Percentiles rank a stretch among this genome's conserved stretches.
Conservation (phyloP, 2,113 vertebrate species). For the Podiceps cristatus region DNA sequence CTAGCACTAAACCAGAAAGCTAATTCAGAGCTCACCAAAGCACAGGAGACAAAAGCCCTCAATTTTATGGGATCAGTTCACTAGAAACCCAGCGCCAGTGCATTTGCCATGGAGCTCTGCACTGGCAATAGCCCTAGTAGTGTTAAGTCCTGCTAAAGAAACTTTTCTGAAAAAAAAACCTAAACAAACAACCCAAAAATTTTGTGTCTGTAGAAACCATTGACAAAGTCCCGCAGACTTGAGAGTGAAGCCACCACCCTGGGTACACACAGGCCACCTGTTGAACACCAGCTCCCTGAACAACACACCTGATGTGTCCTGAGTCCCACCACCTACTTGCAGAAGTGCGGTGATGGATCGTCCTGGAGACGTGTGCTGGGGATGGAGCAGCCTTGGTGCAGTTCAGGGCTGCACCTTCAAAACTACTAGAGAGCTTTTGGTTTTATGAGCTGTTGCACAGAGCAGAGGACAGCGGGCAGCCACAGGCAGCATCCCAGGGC, state of each 20-base stretch:
- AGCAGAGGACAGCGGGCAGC: neutral
- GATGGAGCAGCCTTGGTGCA: neutral
- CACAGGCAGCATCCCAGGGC: neutral
- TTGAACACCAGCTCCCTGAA: neutral
- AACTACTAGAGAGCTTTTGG: neutral
- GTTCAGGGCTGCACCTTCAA: neutral
- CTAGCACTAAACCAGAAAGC: neutral
- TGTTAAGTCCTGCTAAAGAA: neutral
- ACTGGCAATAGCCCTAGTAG: neutral
- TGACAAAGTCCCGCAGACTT: accelerated
- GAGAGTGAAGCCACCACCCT: neutral
- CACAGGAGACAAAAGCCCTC: neutral
- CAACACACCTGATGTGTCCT: accelerated
- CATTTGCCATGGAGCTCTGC: accelerated
- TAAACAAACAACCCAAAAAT: too few species aligned
- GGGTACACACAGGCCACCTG: neutral
- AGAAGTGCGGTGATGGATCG: neutral
- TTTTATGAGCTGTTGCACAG: neutral
- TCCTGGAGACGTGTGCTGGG: neutral
- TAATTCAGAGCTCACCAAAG: neutral
- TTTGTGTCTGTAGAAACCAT: neutral
- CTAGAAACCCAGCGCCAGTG: neutral
- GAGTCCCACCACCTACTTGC: neutral
- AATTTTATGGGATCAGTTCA: neutral
- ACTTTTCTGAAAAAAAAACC: neutral